Base-by-base conservation (phyloP, 1,140 invertebrate genomes). In the Leptinotarsa texana region DNA sequence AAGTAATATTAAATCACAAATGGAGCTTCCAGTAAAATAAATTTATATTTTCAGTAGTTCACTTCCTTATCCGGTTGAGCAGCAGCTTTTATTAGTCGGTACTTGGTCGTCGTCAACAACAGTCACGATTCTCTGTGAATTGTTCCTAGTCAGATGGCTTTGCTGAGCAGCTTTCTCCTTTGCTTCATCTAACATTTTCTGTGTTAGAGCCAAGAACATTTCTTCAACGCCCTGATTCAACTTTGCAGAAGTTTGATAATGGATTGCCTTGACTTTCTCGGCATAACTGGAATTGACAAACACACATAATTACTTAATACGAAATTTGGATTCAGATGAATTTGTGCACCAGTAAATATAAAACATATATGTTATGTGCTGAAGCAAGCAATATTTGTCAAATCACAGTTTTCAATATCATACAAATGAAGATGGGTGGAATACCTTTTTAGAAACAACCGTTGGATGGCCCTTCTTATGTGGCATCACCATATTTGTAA, bases 211-310 rank as follows among this genome's bases (percentile, higher is more conserved):
- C 62, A 97, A 84, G 85, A 99, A 99, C 83, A 99, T 88, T 79
- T 98, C 96, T 83, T 98, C 94, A 22, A 99, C 95, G 33, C 95
- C 95, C 85, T 93, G 89, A 85, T 98, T 98, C 24, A 93, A 85
- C 87, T 99, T 99, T 0, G 98, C 98, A 27, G 98, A 99, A 17
- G 96, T 98, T 79, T 96, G 93, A 87, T 93, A 96, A 87, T 99
- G 97, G 75, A 91, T 90, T n/a, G 98, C 98, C 61, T 95, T 96
- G 13, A 99, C 97, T 80, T 94, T 93, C 73, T 90, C 89, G 13
- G 98, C 93, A 87, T 98, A 98, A 57, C 95, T 96, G 78, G 77
- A 80, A 79, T 51, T 65, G 75, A 65, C 21, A 22, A 65, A 33
- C 33, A 33, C 33, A 33, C 11, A 33, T 33, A 11, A 33, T 8